Percentiles rank a stretch among this genome's conserved stretches.
Evolutionary conservation across 1,140 invertebrate species (phyloP).

Genomic region (Pemphigus obesinymphae): DNA sequence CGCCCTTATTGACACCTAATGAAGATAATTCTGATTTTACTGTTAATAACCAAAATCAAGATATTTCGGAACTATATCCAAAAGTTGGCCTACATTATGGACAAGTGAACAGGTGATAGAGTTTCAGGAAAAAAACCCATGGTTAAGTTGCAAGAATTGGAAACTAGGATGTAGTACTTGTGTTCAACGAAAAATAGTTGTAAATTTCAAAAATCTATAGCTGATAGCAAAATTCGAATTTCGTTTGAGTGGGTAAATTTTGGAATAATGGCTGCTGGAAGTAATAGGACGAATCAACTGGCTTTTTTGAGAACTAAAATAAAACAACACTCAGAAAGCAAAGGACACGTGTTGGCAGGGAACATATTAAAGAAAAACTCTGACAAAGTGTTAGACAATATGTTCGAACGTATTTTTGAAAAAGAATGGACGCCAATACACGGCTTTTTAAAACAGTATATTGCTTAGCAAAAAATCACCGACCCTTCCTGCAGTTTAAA

Average conservation of each 20-base stretch:
- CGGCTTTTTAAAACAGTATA: too few species aligned
- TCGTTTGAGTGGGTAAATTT: neutral
- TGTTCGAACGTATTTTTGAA: too few species aligned
- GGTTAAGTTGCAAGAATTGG: neutral
- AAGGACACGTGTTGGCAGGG: neutral
- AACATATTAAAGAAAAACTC: too few species aligned
- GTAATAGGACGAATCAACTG: constrained; percentile 13
- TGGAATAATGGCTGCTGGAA: constrained; percentile 18
- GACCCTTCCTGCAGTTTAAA: too few species aligned
- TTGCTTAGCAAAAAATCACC: too few species aligned
- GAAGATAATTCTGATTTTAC: too few species aligned
- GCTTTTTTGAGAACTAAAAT: constrained; percentile 28
- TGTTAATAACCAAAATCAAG: too few species aligned
- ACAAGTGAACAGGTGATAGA: too few species aligned
- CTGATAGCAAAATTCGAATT: neutral
- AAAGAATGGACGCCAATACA: too few species aligned
- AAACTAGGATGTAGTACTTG: neutral
- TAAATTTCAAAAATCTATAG: neutral
- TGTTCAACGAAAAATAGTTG: neutral
- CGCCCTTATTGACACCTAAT: neutral
- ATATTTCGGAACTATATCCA: too few species aligned
- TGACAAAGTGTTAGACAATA: too few species aligned
- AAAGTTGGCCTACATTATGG: too few species aligned
- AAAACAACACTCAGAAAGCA: constrained; percentile 8
- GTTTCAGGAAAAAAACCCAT: neutral